Evolutionary conservation across 2,113 vertebrate species (phyloP).

Genomic region (Percopsis transmontana): DNA sequence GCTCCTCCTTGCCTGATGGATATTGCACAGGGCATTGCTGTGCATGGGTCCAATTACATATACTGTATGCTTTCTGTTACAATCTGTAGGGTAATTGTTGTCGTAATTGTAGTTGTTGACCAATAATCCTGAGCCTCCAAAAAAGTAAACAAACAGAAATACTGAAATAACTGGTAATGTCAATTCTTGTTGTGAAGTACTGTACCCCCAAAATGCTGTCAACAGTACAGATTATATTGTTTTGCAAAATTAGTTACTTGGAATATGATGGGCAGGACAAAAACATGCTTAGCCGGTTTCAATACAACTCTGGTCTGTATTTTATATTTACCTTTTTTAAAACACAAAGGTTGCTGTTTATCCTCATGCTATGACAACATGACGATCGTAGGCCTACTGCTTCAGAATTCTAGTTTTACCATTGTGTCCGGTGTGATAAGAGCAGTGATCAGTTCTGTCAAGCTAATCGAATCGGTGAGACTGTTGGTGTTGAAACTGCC

Average conservation of each 20-base stretch:
- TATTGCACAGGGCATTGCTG: slow-evolving; percentile 53
- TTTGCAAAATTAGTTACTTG: background rate
- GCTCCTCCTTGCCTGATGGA: slow-evolving; percentile 61
- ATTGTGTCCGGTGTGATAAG: too few relatives aligned
- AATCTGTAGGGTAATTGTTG: slow-evolving; percentile 48
- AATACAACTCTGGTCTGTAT: slow-evolving; percentile 35
- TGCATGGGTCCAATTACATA: slow-evolving; percentile 73
- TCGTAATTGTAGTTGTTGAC: slow-evolving; percentile 29
- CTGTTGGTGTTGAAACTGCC: too few relatives aligned
- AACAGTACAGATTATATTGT: slow-evolving; percentile 20
- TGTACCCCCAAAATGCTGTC: slow-evolving; percentile 1
- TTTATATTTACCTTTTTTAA: slow-evolving; percentile 44
- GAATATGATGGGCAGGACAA: slow-evolving; percentile 44
- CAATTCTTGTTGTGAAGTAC: background rate
- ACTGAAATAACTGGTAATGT: slow-evolving; percentile 1
- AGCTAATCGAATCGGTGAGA: too few relatives aligned
- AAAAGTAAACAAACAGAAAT: background rate
- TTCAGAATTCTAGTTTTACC: too few relatives aligned
- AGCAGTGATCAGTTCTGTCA: too few relatives aligned
- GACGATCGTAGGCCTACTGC: slow-evolving; percentile 18
- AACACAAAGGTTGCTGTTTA: slow-evolving; percentile 68
- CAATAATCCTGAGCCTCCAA: background rate
- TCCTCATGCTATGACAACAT: slow-evolving; percentile 50
- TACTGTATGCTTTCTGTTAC: slow-evolving; percentile 64
- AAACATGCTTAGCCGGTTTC: slow-evolving; percentile 37